Base-by-base conservation (phyloP, 2,888 invertebrate genomes). In the Rosalia funebris region DNA sequence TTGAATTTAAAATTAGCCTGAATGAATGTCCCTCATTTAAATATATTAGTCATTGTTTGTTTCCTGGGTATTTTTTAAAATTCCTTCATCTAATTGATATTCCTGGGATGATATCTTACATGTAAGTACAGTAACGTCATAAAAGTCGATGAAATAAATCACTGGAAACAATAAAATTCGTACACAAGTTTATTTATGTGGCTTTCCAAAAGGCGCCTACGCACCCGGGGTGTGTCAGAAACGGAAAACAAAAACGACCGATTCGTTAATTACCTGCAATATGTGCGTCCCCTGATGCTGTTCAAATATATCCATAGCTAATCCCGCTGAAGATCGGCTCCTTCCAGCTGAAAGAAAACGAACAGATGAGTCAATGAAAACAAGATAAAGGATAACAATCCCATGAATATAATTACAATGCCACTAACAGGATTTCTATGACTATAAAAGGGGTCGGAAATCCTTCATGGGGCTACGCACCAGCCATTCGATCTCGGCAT, bases 261-360 rank as follows among this genome's bases (percentile, higher is more conserved):
- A 4, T 12, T 37, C 11, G 17, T 46, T 46, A 41, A 65, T 81
- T 84, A 96, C 96, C 92, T 97, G 97, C 71, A 97, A 87, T 81
- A 98, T 96, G 83, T 98, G 97, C 68, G 96, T 97, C 81, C 97
- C 97, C 84, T 97, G 96, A 82, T 96, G 96, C 81, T 95, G 93
- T 82, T 97, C 97, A 81, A 96, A 97, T 79, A 93, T 86, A 76
- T 95, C 95, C 86, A 94, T 87, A 65, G 93, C 92, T 70, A 91
- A 84, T 50, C 88, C 88, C 45, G 86, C 85, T 70, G 90, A 84
- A 55, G 78, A 69, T 81, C 93, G 86, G 73, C 83, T 83, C 79
- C 93, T 87, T 75, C 90, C 89, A 83, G 90, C 93, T 93, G 86
- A 34, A 88, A 89, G 81, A 85, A 83, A 63, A 59, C 16, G 32